These are phyloP conservation scores for Meliscaeva auricollis DNA, from an alignment of 2,888 invertebrate species.

Conservation along the genomic window DNA sequence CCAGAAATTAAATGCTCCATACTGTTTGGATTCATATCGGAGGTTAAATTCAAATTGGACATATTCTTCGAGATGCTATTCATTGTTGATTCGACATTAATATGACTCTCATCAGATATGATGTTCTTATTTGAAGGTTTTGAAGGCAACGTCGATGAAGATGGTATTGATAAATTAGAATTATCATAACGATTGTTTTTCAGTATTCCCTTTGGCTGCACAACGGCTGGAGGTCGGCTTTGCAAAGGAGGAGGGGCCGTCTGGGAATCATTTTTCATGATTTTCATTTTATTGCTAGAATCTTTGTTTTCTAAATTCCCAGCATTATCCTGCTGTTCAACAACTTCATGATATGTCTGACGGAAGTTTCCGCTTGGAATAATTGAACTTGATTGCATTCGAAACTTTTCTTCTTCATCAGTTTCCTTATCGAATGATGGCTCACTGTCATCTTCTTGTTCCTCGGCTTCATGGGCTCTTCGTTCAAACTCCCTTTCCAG, in stretches of 20 bases:
- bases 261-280: constrained; percentile 16
- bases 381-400: constrained; percentile 84
- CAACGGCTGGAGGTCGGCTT: constrained; percentile 65
- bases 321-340: constrained; percentile 77
- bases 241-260: constrained; percentile 75
- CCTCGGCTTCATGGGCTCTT: constrained; percentile 91
- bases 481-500: constrained; percentile 98
- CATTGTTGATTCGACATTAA: constrained; percentile 80
- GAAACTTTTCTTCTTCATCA: constrained; percentile 85
- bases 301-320: constrained; percentile 56
- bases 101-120: constrained; percentile 82
- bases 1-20: constrained; percentile 11
- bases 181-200: constrained; percentile 83
- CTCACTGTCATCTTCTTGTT: constrained; percentile 88
- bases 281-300: background rate
- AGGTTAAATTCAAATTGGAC: constrained; percentile 79
- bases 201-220: constrained; percentile 84
- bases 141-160: constrained; percentile 82
- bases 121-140: constrained; percentile 84
- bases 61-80: constrained; percentile 81
- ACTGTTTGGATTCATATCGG: constrained; percentile 36
- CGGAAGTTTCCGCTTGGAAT: constrained; percentile 84
- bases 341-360: constrained; percentile 82
- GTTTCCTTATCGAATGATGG: constrained; percentile 82
- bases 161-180: constrained; percentile 72